Conservation (phyloP, 2,888 invertebrate species). For the Chalcis sispes region DNA sequence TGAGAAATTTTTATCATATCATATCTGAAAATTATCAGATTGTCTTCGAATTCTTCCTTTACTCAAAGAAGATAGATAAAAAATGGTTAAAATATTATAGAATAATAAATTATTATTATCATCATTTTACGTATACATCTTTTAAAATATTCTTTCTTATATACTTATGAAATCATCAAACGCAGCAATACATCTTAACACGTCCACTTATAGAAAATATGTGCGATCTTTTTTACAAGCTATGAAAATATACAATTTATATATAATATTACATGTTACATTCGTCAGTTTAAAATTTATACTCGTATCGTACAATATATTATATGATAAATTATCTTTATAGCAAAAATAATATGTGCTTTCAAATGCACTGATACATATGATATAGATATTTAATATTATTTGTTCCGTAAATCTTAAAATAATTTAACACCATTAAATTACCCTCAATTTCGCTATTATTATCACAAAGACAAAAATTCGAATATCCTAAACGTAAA, state of each 20-base stretch:
- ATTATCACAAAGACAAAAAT: conserved; percentile 41
- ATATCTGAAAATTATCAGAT: conserved; percentile 3
- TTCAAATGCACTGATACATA: conserved; percentile 36
- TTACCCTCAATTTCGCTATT: conserved; percentile 26
- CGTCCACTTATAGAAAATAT: conserved; percentile 28
- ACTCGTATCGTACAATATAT: conserved; percentile 27
- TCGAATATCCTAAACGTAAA: conserved; percentile 27
- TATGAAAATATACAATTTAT: conserved; percentile 49
- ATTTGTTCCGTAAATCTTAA: no score
- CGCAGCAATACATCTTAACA: conserved; percentile 9
- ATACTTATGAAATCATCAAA: conserved; percentile 7
- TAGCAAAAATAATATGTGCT: conserved; percentile 46
- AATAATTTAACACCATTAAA: conserved; percentile 2
- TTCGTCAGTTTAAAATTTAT: conserved; percentile 27
- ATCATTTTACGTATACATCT: no score
- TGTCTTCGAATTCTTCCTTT: conserved; percentile 7
- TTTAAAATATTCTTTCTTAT: conserved; percentile 4
- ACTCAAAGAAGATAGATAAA: conserved; percentile 12
- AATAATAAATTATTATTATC: conserved; percentile 28
- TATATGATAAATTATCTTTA: conserved; percentile 28
- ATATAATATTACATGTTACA: conserved; percentile 1
- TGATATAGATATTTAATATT: neutral
- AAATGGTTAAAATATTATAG: conserved; percentile 11
- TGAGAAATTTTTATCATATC: conserved; percentile 30
- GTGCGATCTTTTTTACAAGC: conserved; percentile 21